phyloP scores from a whole-genome alignment of 92 coral and sea anemone genomes.

The Galaxea fascicularis region DNA sequence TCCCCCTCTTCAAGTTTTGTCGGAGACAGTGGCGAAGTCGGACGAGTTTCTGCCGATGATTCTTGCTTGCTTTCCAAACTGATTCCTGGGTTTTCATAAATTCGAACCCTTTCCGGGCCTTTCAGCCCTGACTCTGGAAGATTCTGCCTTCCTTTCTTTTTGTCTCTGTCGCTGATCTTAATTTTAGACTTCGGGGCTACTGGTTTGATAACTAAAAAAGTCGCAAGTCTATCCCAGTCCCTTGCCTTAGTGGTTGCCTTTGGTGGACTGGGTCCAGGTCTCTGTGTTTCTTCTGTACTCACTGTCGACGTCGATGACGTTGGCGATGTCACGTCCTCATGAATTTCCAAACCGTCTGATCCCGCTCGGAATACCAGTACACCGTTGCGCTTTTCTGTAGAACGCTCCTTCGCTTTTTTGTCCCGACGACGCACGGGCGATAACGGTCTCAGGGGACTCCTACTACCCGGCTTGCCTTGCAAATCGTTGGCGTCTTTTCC shows the following conservation, averaged over 20 bases:
- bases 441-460: conserved; percentile 56
- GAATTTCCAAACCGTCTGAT: conserved; percentile 75
- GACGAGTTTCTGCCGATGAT: conserved; percentile 37
- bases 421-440: conserved; percentile 66
- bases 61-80: conserved; percentile 53
- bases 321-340: conserved; percentile 72
- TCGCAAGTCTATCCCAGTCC: conserved; percentile 82
- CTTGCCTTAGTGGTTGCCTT: conserved; percentile 35
- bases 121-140: conserved; percentile 60
- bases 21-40: conserved; percentile 74
- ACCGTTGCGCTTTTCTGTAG: conserved; percentile 81
- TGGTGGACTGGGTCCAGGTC: conserved; percentile 38
- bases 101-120: conserved; percentile 70
- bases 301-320: conserved; percentile 43
- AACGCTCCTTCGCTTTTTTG: conserved; percentile 53
- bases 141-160: conserved; percentile 73
- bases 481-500: conserved; percentile 77
- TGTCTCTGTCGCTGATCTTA: conserved; percentile 74
- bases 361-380: conserved; percentile 84
- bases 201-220: conserved; percentile 85
- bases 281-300: conserved; percentile 11
- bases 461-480: background rate
- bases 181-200: conserved; percentile 70
- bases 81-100: conserved; percentile 85
- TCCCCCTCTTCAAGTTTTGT: conserved; percentile 91